These are phyloP conservation scores for Agapostemon virescens DNA, from an alignment of 2,888 invertebrate species.

Conservation along the genomic window DNA sequence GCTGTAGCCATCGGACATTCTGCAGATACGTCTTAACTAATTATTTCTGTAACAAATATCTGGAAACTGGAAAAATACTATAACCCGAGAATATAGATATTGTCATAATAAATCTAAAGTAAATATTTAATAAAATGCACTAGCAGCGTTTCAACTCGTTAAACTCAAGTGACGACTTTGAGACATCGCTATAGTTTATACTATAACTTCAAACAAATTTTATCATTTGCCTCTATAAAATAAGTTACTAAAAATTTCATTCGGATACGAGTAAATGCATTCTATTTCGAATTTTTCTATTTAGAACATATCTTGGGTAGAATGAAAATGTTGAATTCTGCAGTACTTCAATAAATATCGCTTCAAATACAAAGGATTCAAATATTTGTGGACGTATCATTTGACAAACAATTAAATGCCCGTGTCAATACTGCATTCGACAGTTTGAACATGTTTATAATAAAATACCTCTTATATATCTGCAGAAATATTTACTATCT, in stretches of 20 bases:
- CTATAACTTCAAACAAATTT: not conserved
- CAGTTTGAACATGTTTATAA: not conserved
- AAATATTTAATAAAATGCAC: not conserved
- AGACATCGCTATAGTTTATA: not conserved
- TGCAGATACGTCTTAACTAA: not conserved
- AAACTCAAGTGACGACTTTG: not conserved
- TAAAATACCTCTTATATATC: not conserved
- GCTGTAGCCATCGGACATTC: too few relatives aligned
- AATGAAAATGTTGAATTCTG: not conserved
- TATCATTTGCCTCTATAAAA: not conserved
- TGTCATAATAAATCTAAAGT: not conserved
- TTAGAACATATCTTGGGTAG: too few relatives aligned
- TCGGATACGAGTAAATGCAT: too few relatives aligned
- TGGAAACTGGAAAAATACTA: too few relatives aligned
- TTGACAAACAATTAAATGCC: not conserved
- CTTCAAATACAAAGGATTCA: too few relatives aligned
- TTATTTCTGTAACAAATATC: not conserved
- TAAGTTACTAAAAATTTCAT: not conserved
- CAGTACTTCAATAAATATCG: not conserved
- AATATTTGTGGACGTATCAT: not conserved
- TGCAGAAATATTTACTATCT: not conserved
- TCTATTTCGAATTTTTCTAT: not conserved
- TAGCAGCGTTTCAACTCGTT: not conserved
- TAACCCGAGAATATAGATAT: not conserved
- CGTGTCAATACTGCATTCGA: not conserved